Evolutionary conservation across 2,888 invertebrate genomes (phyloP), one percentile per base, ranked within the genome.

Genomic region (Hesperia comma): DNA sequence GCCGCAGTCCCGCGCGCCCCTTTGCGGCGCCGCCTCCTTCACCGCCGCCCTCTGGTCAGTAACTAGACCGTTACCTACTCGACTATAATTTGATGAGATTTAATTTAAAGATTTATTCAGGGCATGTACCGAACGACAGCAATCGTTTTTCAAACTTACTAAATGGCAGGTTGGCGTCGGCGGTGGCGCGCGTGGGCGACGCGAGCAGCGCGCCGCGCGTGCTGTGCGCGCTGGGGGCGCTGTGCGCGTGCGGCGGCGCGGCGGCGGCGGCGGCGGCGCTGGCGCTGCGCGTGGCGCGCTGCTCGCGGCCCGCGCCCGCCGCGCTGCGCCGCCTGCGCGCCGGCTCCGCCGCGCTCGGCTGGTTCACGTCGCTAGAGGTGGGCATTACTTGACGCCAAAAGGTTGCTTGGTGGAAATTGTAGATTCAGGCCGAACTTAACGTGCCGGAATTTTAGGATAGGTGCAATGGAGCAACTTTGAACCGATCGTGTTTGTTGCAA

Each of bases 1-100:
- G 60, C 85, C 82, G 7, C 70, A 71, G 21, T 73, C 72, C 53
- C 79, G 90, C 0, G 73, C 83, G 12, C 81, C 89, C 57, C 81
- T 89, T n/a, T 86, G 84, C 14, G 88, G 86, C 0, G 76, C 79
- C 51, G 84, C 90, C 1, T 81, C 90, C 0, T 79, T 88, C 66
- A 79, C 76, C 6, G 76, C 85, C 1, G 79, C 87, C 0, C 69
- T 89, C 0, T 91, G 90, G 91, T 90, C 64, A 69, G 70, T 67
- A 6, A n/a, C n/a, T n/a, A n/a, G n/a, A n/a, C n/a, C n/a, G n/a
- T n/a, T n/a, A n/a, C n/a, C n/a, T n/a, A n/a, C 26, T 26, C 3
- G 3, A 26, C 5, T 26, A 4, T 5, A 26, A 2, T 26, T 26
- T 26, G 5, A 2, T 26, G 26, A 4, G 2, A 4, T 26, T 26